Conservation (phyloP, 2,113 vertebrate genomes). For the Plecturocebus donacophilus region DNA sequence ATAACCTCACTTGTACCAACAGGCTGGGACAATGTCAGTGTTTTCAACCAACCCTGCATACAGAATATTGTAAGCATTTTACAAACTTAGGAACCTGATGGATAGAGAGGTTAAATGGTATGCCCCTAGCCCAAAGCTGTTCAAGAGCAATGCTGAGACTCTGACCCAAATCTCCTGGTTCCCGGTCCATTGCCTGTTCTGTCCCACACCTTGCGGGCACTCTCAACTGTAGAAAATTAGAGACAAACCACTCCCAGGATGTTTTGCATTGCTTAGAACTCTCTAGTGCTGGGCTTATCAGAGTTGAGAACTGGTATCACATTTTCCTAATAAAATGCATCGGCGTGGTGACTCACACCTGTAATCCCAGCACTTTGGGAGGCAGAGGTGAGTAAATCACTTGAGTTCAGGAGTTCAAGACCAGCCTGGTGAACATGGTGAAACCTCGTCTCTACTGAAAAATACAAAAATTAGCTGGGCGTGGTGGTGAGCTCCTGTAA, state of each 20-base stretch:
- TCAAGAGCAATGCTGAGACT: not conserved
- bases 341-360: too few species aligned
- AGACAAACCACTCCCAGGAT: not conserved
- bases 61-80: not conserved
- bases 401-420: too few species aligned
- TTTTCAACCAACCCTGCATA: not conserved
- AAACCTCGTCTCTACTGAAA: too few species aligned
- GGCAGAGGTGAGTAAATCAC: too few species aligned
- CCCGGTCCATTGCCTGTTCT: fast-evolving
- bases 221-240: not conserved
- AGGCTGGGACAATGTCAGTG: not conserved
- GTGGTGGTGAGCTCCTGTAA: too few species aligned
- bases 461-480: too few species aligned
- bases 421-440: too few species aligned
- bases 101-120: too few species aligned
- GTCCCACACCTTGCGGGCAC: too few species aligned
- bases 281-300: not conserved
- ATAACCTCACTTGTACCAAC: not conserved
- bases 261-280: not conserved
- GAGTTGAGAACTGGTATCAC: too few species aligned
- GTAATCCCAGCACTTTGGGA: too few species aligned
- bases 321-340: not conserved
- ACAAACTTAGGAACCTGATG: not conserved
- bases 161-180: too few species aligned
- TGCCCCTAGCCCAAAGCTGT: fast-evolving